Evolutionary conservation across 2,113 vertebrate genomes (phyloP), one percentile per base, ranked within the genome.

Genomic region (Charina bottae): DNA sequence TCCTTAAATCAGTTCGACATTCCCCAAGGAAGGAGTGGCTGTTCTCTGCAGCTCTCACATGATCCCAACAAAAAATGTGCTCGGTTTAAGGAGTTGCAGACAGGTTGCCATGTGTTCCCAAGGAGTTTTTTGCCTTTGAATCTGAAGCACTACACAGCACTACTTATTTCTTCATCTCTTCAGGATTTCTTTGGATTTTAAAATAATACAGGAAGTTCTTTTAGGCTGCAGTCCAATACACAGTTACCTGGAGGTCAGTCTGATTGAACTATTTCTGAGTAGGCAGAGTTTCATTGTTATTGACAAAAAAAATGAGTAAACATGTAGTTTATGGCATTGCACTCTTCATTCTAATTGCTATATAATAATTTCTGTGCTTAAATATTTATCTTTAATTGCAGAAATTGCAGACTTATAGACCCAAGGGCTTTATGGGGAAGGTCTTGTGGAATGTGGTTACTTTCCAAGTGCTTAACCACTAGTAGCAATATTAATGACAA

Each of bases 391-490:
- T 96, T 95, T 93, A 95, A 95, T 96, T 68, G 24, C 26, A 23
- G 21, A 97, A 97, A 97, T 97, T 96, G 96, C 95, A 49, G 95
- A 97, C 97, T 96, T 95, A 95, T 95, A 95, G 91, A 97, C 96
- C 94, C 97, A 96, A 94, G 96, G 93, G 96, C 97, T 97, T 97
- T 37, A 97, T 96, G 96, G 94, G 94, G 95, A 96, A 97, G 97
- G 97, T 97, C 97, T 97, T 95, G 96, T 97, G 96, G 97, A 96
- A 96, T 97, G 96, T 96, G 95, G 96, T 95, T 96, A 96, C 93
- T 95, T 97, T 97, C 97, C 96, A 97, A 96, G 95, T 93, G 93
- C 97, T 97, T 97, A 97, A 96, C 97, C 95, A 94, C 93, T 93
- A 95, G 94, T 94, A 95, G 97, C 97, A 96, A 97, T 96, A 96